These are phyloP conservation scores for Trichopria drosophilae DNA, from an alignment of 2,888 invertebrate genomes.

Conservation along the genomic window DNA sequence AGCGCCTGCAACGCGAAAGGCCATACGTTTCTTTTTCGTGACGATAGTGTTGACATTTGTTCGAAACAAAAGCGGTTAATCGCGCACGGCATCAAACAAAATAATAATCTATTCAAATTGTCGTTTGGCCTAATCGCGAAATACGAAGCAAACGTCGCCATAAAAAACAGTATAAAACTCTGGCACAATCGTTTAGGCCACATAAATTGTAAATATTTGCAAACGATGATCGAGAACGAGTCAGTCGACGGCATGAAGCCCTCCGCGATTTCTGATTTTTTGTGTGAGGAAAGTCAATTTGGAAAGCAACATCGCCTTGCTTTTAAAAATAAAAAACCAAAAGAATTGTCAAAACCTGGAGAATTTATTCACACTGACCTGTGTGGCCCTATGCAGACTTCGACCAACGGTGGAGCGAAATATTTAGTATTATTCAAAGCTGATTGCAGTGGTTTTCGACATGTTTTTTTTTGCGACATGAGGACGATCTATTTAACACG, in stretches of 20 bases:
- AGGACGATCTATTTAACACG: too few relatives aligned
- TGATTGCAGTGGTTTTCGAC: conserved; percentile 25
- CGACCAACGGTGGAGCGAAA: conserved; percentile 12
- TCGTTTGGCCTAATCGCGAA: not conserved
- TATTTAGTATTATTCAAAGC: conserved; percentile 31
- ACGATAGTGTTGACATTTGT: not conserved
- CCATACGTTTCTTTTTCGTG: not conserved
- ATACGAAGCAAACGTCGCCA: not conserved
- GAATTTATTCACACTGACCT: too few relatives aligned
- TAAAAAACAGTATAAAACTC: too few relatives aligned
- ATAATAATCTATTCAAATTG: conserved; percentile 14
- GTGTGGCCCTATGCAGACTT: conserved; percentile 20
- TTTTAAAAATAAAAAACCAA: not conserved
- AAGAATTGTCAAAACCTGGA: too few relatives aligned
- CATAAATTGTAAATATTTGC: too few relatives aligned
- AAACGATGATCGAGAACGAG: too few relatives aligned
- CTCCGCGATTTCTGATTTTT: too few relatives aligned
- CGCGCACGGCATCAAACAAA: conserved; percentile 15
- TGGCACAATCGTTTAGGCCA: too few relatives aligned
- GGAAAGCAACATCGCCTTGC: conserved; percentile 19
- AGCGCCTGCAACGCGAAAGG: not conserved
- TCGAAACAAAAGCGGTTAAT: not conserved
- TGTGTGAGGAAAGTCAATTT: conserved; percentile 22
- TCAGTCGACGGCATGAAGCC: too few relatives aligned
- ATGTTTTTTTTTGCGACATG: too few relatives aligned